A percentile compares a stretch with the other conserved stretches of the same genome.
Conservation (phyloP, 1,140 invertebrate species). For the Streblospio benedicti region DNA sequence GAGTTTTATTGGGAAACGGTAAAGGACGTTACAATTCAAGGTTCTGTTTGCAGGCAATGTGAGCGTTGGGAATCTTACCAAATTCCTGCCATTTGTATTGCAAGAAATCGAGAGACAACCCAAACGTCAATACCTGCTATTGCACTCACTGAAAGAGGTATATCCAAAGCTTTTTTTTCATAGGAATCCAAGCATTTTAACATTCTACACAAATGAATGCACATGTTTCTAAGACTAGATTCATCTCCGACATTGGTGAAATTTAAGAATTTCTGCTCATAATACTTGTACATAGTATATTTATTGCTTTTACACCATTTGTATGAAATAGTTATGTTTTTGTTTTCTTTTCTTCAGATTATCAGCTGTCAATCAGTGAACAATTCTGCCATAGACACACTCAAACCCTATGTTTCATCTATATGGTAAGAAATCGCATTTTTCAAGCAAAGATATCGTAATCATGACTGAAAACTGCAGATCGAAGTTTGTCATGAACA, state of each 20-base stretch:
- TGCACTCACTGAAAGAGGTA: constrained; percentile 96
- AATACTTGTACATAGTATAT: too few species aligned
- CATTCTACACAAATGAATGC: background rate
- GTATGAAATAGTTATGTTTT: too few species aligned
- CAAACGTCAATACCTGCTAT: constrained; percentile 85
- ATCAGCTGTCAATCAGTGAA: constrained; percentile 78
- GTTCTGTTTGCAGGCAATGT: constrained; percentile 58
- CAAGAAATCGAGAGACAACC: constrained; percentile 85
- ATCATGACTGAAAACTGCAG: too few species aligned
- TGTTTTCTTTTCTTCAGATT: constrained; percentile 53
- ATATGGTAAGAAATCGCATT: constrained; percentile 48
- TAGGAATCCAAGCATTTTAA: background rate
- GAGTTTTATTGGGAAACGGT: too few species aligned
- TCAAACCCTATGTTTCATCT: constrained; percentile 77
- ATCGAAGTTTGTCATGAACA: too few species aligned
- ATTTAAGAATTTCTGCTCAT: too few species aligned
- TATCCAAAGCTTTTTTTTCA: constrained; percentile 10
- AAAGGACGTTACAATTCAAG: too few species aligned
- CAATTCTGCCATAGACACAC: constrained; percentile 62
- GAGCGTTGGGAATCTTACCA: constrained; percentile 84
- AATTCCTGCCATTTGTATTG: constrained; percentile 89
- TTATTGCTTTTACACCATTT: too few species aligned
- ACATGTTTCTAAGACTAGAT: too few species aligned
- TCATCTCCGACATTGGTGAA: too few species aligned
- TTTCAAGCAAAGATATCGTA: too few species aligned